phyloP scores from a whole-genome alignment of 2,888 invertebrate species.

The Chydorus sphaericus region DNA sequence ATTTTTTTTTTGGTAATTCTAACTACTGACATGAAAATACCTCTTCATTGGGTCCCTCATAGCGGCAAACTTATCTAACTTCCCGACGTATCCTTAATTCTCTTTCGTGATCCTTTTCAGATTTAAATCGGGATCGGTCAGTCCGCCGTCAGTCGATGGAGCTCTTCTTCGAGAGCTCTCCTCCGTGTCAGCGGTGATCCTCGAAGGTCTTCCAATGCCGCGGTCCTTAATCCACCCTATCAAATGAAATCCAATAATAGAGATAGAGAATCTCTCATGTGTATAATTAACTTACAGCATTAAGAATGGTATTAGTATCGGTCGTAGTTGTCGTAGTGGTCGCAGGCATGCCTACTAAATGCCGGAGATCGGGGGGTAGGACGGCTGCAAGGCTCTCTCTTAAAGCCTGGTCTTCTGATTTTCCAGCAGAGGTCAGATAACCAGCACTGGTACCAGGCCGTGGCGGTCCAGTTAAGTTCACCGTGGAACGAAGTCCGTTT shows the following conservation, averaged over 20 bases:
- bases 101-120: slow-evolving; percentile 27
- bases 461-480: neutral
- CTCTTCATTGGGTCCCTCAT: slow-evolving; percentile 21
- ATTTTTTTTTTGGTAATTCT: neutral
- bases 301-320: slow-evolving; percentile 1
- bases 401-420: slow-evolving; percentile 11
- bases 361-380: slow-evolving; percentile 31
- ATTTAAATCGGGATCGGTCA: slow-evolving; percentile 24
- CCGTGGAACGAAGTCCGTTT: slow-evolving; percentile 21
- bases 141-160: slow-evolving; percentile 25
- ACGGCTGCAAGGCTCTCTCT: slow-evolving; percentile 27
- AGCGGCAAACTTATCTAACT: slow-evolving; percentile 19
- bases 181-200: slow-evolving; percentile 7
- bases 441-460: neutral
- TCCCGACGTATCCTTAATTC: slow-evolving; percentile 23
- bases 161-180: slow-evolving; percentile 24
- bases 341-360: slow-evolving; percentile 24
- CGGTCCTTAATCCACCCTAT: slow-evolving; percentile 10
- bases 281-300: neutral
- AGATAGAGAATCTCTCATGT: neutral
- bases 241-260: neutral
- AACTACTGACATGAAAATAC: slow-evolving; percentile 15
- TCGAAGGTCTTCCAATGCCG: slow-evolving; percentile 5
- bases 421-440: neutral
- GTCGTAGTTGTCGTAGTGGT: slow-evolving; percentile 9